A percentile compares a stretch with the other conserved stretches of the same genome.
Conservation (phyloP, 2,888 invertebrate species). For the Rambutsinella grinnellia region DNA sequence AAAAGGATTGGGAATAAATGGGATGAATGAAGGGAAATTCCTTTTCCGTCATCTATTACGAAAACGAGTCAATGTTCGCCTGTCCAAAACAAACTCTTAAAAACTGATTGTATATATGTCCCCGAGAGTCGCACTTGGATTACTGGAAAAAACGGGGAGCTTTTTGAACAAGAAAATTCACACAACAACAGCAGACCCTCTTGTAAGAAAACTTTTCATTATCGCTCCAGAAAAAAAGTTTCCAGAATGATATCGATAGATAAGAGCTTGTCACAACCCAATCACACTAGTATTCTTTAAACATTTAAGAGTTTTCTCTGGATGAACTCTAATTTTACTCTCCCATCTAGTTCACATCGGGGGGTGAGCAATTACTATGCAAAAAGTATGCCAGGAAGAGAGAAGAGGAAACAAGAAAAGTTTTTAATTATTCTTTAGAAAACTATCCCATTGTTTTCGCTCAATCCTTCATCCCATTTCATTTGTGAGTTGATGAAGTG, state of each 20-base stretch:
- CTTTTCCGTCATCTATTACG: conserved; percentile 11
- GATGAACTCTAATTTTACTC: background rate
- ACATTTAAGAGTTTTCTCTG: background rate
- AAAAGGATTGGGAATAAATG: conserved; percentile 25
- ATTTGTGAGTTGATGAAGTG: conserved; percentile 7
- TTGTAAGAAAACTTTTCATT: conserved; percentile 38
- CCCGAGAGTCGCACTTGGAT: too few relatives aligned
- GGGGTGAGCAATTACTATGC: conserved; percentile 9
- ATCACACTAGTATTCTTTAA: too few relatives aligned
- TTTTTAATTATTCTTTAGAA: conserved; percentile 10
- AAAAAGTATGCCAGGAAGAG: conserved; percentile 15
- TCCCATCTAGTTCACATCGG: background rate
- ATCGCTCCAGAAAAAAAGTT: conserved; percentile 21
- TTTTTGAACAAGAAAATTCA: background rate
- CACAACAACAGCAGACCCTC: background rate
- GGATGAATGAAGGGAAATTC: conserved; percentile 23
- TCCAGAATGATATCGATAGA: conserved; percentile 37
- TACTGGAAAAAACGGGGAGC: background rate
- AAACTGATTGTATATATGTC: conserved; percentile 26
- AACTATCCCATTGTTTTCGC: conserved; percentile 9
- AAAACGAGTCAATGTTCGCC: conserved; percentile 40
- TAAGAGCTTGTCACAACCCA: conserved; percentile 28
- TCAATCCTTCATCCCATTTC: background rate
- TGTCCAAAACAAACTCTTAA: conserved; percentile 45
- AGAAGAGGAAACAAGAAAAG: conserved; percentile 4